These are phyloP conservation scores for Drosophila ohnishii DNA, from an alignment of 1,140 invertebrate species.

Conservation along the genomic window DNA sequence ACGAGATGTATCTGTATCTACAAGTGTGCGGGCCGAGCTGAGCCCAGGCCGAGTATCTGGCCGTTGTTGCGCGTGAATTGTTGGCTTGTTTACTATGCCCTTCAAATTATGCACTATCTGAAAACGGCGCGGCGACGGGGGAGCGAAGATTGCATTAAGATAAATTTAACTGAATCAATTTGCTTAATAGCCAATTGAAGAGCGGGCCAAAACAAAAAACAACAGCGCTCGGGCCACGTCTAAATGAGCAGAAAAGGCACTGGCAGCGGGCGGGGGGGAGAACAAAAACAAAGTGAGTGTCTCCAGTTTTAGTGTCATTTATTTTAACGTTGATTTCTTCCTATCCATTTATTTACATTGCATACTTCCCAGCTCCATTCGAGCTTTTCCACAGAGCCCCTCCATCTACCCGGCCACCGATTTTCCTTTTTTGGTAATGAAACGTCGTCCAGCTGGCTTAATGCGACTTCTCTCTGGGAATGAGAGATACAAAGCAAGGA, in stretches of 20 bases:
- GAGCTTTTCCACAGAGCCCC: conserved; percentile 29
- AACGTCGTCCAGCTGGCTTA: conserved; percentile 76
- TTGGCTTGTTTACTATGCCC: conserved; percentile 81
- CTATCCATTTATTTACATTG: conserved; percentile 82
- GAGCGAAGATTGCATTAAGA: conserved; percentile 82
- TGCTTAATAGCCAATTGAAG: conserved; percentile 83
- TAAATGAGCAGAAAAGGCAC: conserved; percentile 40
- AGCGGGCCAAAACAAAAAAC: conserved; percentile 63
- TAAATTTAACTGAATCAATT: conserved; percentile 83
- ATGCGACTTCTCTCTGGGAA: conserved; percentile 59
- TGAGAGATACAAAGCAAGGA: conserved; percentile 34
- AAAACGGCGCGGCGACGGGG: conserved; percentile 22
- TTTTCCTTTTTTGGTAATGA: conserved; percentile 62
- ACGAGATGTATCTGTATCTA: conserved; percentile 44
- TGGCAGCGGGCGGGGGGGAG: conserved; percentile 4
- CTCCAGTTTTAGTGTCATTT: conserved; percentile 81
- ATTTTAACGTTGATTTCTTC: conserved; percentile 82
- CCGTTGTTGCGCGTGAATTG: conserved; percentile 79
- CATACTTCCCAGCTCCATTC: conserved; percentile 64
- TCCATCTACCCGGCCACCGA: neutral
- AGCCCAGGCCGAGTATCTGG: conserved; percentile 36
- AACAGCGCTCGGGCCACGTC: conserved; percentile 23
- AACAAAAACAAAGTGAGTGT: conserved; percentile 69
- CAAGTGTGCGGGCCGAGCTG: conserved; percentile 26
- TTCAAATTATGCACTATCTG: conserved; percentile 81